These are phyloP conservation scores for Toxostoma redivivum DNA, from an alignment of 2,113 vertebrate species.

Conservation along the genomic window DNA sequence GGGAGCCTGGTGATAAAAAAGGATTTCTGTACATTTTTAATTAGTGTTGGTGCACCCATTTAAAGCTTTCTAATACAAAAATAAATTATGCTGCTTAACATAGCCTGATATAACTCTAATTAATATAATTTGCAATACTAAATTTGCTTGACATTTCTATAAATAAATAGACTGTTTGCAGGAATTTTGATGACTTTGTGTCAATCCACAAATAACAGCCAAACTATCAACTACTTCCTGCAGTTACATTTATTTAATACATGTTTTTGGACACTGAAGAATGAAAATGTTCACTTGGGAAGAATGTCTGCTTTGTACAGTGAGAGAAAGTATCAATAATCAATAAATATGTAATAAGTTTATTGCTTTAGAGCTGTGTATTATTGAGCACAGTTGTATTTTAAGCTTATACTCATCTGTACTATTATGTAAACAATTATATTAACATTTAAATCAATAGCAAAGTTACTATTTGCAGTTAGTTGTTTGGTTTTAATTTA, in stretches of 20 bases:
- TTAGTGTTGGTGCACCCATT: not conserved
- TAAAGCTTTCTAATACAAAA: constrained; percentile 10
- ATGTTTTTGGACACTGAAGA: not conserved
- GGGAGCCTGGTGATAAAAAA: not conserved
- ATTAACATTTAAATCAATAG: not conserved
- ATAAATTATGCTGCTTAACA: constrained; percentile 12
- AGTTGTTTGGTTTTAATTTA: not conserved
- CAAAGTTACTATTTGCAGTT: not conserved
- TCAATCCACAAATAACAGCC: not conserved
- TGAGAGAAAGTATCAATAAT: not conserved
- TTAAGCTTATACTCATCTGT: not conserved
- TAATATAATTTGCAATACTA: constrained; percentile 11
- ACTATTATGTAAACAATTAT: not conserved
- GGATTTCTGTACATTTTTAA: not conserved
- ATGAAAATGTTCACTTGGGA: not conserved
- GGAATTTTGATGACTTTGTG: not conserved
- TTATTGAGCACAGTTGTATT: not conserved
- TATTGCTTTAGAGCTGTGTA: not conserved
- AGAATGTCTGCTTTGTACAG: not conserved
- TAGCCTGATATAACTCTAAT: constrained; percentile 16
- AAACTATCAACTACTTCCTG: not conserved
- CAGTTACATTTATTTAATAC: not conserved
- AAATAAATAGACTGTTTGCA: not conserved
- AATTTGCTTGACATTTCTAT: constrained; percentile 38
- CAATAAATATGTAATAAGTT: not conserved